phyloP scores from a whole-genome alignment of 2,888 invertebrate species.

The Drosophila kuntzei region DNA sequence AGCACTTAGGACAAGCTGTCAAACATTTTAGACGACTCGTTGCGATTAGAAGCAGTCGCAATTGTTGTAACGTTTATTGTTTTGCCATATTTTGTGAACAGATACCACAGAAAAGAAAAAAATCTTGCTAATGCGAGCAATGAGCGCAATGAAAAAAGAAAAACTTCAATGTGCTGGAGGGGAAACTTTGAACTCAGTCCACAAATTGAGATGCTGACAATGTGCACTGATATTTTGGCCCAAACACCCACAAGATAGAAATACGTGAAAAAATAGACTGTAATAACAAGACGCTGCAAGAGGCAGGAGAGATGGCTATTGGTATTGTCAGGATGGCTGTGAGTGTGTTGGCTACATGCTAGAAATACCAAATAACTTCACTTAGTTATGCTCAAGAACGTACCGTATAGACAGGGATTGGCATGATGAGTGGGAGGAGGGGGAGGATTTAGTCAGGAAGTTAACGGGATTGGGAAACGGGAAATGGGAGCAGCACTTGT shows the following conservation, averaged over 20 bases:
- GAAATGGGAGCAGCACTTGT: constrained; percentile 55
- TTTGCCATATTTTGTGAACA: constrained; percentile 67
- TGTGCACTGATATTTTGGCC: constrained; percentile 64
- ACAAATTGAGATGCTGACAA: constrained; percentile 76
- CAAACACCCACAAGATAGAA: constrained; percentile 8
- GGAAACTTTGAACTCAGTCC: constrained; percentile 6
- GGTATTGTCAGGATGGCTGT: constrained; percentile 6
- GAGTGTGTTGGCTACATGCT: constrained; percentile 59
- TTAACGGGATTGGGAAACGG: constrained; percentile 14
- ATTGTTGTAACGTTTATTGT: constrained; percentile 76
- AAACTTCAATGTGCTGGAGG: background rate
- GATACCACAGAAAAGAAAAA: constrained; percentile 40
- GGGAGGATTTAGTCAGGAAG: constrained; percentile 30
- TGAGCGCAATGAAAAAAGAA: constrained; percentile 20
- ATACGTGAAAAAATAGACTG: constrained; percentile 37
- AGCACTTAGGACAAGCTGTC: constrained; percentile 62
- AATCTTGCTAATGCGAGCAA: constrained; percentile 58
- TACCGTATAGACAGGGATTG: constrained; percentile 21
- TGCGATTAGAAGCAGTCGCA: constrained; percentile 48
- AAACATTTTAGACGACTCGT: constrained; percentile 54
- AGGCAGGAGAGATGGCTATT: constrained; percentile 15
- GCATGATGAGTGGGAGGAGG: background rate
- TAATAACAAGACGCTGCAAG: constrained; percentile 53
- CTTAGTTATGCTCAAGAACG: constrained; percentile 64
- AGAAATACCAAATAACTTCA: constrained; percentile 76